Evolutionary conservation across 1,140 invertebrate genomes (phyloP).

Genomic region (Laupala kohalensis): DNA sequence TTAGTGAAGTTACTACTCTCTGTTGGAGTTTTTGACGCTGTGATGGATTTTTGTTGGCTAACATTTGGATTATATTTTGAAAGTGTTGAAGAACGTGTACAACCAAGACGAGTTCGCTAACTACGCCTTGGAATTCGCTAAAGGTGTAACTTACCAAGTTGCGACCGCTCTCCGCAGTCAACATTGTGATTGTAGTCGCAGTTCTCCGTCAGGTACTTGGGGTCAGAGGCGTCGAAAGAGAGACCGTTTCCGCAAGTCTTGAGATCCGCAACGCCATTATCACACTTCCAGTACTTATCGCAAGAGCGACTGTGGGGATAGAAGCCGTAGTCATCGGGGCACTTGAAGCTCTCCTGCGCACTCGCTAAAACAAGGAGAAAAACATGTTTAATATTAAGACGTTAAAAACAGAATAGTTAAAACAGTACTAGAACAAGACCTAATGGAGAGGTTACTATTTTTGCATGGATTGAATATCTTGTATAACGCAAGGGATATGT

Average conservation of each 20-base stretch:
- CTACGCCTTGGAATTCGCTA: not conserved
- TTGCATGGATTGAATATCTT: too few species aligned
- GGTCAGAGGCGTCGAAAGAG: constrained; percentile 77
- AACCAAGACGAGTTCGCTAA: too few species aligned
- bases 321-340: constrained; percentile 87
- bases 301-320: constrained; percentile 79
- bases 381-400: too few species aligned
- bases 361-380: constrained; percentile 32
- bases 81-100: too few species aligned
- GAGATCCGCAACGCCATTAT: constrained; percentile 72
- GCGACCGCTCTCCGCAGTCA: constrained; percentile 77
- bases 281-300: constrained; percentile 94
- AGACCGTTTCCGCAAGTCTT: constrained; percentile 90
- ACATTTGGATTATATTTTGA: too few species aligned
- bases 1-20: too few species aligned
- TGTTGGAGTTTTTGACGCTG: too few species aligned
- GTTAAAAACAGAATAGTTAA: too few species aligned
- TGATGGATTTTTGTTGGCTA: too few species aligned
- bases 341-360: constrained; percentile 73
- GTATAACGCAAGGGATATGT: too few species aligned
- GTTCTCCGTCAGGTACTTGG: constrained; percentile 82
- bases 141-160: constrained; percentile 52
- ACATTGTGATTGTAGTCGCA: constrained; percentile 92
- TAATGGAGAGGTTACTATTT: too few species aligned
- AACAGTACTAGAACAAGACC: too few species aligned